Evolutionary conservation across 2,797 vertebrate species (phyloP).

Genomic region (Paratrypauchen microcephalus): DNA sequence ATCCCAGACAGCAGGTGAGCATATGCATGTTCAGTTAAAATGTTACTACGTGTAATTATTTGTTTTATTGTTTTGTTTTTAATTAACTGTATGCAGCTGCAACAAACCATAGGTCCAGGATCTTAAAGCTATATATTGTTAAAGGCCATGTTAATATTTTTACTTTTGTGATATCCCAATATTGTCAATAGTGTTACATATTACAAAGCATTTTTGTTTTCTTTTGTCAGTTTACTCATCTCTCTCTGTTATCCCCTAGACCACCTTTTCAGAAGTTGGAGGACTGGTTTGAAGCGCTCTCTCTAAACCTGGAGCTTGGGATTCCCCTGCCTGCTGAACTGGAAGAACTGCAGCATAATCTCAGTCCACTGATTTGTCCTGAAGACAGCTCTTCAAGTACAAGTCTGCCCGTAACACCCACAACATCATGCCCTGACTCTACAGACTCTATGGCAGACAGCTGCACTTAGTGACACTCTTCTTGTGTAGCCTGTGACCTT

Average conservation of each 20-base stretch:
- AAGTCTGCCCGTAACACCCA: conserved; percentile 29
- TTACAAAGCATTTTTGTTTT: neutral
- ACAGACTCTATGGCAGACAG: conserved; percentile 56
- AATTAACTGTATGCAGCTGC: neutral
- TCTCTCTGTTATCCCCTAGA: conserved; percentile 60
- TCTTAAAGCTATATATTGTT: neutral
- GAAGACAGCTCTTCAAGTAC: conserved; percentile 64
- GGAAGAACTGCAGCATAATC: conserved; percentile 89
- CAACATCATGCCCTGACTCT: conserved; percentile 60
- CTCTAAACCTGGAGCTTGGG: conserved; percentile 89
- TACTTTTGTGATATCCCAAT: neutral
- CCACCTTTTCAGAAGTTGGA: conserved; percentile 93
- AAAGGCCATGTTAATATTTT: neutral
- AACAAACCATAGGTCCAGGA: neutral
- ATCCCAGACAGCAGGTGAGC: conserved; percentile 90
- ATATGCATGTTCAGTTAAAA: neutral
- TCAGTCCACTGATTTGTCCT: conserved; percentile 82
- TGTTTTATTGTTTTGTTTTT: too few species aligned
- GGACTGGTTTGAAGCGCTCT: conserved; percentile 91
- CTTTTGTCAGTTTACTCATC: conserved; percentile 13
- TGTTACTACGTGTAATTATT: neutral
- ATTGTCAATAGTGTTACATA: neutral
- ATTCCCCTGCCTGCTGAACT: conserved; percentile 92
- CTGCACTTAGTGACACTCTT: conserved; percentile 53
- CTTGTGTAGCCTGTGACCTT: conserved; percentile 14